These are phyloP conservation scores for Colletes collaris DNA, from an alignment of 2,888 invertebrate genomes.

Conservation along the genomic window DNA sequence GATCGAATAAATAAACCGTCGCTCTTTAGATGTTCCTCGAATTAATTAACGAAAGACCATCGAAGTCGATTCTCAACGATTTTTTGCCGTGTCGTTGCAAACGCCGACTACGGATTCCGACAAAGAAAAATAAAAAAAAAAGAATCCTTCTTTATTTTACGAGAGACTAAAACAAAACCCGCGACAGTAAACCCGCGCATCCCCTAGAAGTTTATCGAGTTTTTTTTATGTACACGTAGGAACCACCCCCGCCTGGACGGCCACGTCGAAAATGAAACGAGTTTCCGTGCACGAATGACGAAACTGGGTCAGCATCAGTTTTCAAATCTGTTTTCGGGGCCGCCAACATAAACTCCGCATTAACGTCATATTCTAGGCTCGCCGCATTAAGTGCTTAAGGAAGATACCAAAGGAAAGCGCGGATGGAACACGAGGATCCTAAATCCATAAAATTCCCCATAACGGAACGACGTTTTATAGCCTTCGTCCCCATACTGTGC, in stretches of 20 bases:
- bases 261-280: conserved; percentile 40
- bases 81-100: background rate
- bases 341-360: conserved; percentile 30
- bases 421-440: background rate
- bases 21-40: too few species aligned
- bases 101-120: background rate
- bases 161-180: conserved; percentile 1
- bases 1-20: too few species aligned
- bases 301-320: conserved; percentile 54
- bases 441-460: conserved; percentile 11
- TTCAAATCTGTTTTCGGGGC: conserved; percentile 41
- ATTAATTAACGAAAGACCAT: background rate
- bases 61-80: background rate
- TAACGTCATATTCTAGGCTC: conserved; percentile 21
- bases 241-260: conserved; percentile 2
- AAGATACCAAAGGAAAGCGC: background rate
- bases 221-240: conserved; percentile 19
- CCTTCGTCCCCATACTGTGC: background rate
- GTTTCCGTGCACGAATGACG: conserved; percentile 28
- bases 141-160: conserved; percentile 3
- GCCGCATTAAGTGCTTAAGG: conserved; percentile 17
- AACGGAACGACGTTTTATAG: background rate
- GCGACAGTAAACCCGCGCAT: background rate
- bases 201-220: conserved; percentile 12
- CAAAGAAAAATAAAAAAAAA: background rate